A percentile compares a stretch with the other conserved stretches of the same genome.
phyloP scores from a whole-genome alignment of 1,140 invertebrate species.

The Parapsyche elsis region DNA sequence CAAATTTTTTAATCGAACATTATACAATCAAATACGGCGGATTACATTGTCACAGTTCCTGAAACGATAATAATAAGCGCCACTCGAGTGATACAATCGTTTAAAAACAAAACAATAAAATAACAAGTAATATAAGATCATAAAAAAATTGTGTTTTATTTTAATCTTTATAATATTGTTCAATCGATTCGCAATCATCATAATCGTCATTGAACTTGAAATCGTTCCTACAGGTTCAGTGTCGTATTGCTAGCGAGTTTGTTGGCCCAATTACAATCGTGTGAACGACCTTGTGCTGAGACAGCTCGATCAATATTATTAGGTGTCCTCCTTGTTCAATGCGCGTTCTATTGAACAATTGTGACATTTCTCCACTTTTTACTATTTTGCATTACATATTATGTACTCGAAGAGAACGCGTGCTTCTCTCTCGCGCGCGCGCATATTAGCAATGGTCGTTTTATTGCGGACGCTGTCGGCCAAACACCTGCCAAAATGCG shows the following conservation, averaged over 20 bases:
- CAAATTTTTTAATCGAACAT: too few species aligned
- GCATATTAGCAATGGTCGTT: not conserved
- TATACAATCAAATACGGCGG: too few species aligned
- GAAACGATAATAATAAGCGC: not conserved
- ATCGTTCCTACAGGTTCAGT: not conserved
- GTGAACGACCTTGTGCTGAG: slow-evolving; percentile 18
- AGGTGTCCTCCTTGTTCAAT: slow-evolving; percentile 26
- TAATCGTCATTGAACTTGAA: slow-evolving; percentile 1
- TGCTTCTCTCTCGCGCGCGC: not conserved
- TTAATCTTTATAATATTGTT: not conserved
- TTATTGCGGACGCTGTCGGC: too few species aligned
- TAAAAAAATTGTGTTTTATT: not conserved
- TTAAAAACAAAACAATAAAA: not conserved
- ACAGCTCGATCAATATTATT: slow-evolving; percentile 26
- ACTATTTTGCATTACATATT: too few species aligned
- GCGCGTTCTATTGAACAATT: not conserved
- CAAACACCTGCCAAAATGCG: not conserved
- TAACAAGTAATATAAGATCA: not conserved
- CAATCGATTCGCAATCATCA: not conserved
- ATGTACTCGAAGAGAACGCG: not conserved
- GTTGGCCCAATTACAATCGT: slow-evolving; percentile 7
- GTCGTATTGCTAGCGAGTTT: not conserved
- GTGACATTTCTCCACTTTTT: not conserved
- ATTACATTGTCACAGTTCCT: not conserved
- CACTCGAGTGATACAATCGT: not conserved